Evolutionary conservation across 2,888 invertebrate species (phyloP), one percentile per base, ranked within the genome.

Genomic region (Xestia ashworthii): DNA sequence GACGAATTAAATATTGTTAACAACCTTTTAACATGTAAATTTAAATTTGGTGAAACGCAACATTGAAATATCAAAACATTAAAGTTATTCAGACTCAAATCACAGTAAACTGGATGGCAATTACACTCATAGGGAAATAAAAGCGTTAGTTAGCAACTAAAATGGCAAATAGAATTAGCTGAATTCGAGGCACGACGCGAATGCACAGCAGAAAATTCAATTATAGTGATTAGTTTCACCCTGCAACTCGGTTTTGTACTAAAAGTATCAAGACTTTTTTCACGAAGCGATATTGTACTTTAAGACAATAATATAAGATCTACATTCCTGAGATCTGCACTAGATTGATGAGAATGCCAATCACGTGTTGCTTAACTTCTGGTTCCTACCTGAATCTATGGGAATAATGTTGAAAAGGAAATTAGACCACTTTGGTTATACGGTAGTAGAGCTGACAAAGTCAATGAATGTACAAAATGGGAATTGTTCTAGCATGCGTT

Each of bases 201-300:
- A 92, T 91, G 90, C 92, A 93, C 92, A 90, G 92, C 93, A 93
- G 93, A 92, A 94, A 95, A 95, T 95, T 93, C 94, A 95, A 95
- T 95, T 94, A 94, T 89, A 91, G 92, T 94, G 94, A 95, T 95
- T 95, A 95, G 94, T 94, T 94, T 93, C 92, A 91, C 93, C 94
- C 92, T 93, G 94, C 93, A 93, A 93, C 91, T 91, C 86, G 90
- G 91, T 92, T 91, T 91, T 91, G 91, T 91, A 90, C 89, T 90
- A 86, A 92, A 94, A 92, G 90, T 92, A 92, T 92, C 90, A 80
- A 80, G 71, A 66, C 67, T 76, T 85, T 88, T 88, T 89, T 83
- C 72, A 80, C 60, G 74, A 80, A 75, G 78, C 72, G n/a, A 90
- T 78, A 87, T 81, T 90, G 70, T 69, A 87, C 92, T 88, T 86